Base-by-base conservation (phyloP, 2,113 vertebrate species). In the Rousettus leschenaultii region DNA sequence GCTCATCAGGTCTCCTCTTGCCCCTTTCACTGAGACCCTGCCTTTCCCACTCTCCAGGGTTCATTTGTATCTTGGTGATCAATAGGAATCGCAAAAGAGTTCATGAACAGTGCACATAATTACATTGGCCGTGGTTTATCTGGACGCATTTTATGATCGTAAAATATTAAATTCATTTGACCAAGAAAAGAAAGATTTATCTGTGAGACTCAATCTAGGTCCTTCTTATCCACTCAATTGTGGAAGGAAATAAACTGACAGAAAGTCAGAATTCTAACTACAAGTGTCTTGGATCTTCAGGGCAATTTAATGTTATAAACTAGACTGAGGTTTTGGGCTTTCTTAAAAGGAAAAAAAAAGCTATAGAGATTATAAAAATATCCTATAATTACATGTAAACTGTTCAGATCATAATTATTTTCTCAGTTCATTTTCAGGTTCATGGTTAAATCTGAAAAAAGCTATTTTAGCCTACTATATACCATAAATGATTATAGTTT, bases 331-430 rank as follows among this genome's bases (percentile, higher is more conserved):
- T 40, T 68, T 48, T 35, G 28, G n/a, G 16, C 55, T 78, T 96
- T 94, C 75, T 68, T 51, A 55, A 77, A 89, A 66, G 73, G 38
- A 68, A 82, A 92, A 96, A 45, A 92, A 96, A 51, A 51, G 74
- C 61, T 85, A 35, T 65, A 11, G 38, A 48, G 35, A 70, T 61
- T 80, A 74, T 71, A 65, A 26, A 80, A 92, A 55, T 59, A 61
- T 45, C 45, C 22, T 84, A n/a, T 80, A 92, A 75, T 95, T 90
- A 92, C 22, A 48, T 79, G 55, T 48, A 96, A 77, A 91, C 73
- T 68, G 24, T 78, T 97, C 65, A 80, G 71, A 75, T 92, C 45
- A 57, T 94, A 87, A 97, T 95, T 97, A 65, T 92, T 96, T 96
- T 93, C 77, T 88, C 74, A 89, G 59, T 85, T 93, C 90, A 90